Percentiles rank a stretch among this genome's conserved stretches.
Conservation (phyloP, 1,140 invertebrate species). For the Brachionus calyciflorus region DNA sequence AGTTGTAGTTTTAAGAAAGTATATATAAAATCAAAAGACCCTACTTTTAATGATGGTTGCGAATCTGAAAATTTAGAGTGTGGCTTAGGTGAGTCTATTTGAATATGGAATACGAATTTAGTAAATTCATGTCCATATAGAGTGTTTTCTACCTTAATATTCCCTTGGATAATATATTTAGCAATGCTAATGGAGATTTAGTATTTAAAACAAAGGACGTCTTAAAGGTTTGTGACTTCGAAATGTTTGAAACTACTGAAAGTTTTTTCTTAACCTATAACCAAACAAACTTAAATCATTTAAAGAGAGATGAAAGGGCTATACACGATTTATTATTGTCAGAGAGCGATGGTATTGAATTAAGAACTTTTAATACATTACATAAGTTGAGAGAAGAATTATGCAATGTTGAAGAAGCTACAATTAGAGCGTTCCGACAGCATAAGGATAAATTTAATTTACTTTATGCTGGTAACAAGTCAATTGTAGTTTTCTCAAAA, state of each 20-base stretch:
- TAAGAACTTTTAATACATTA: too few relatives aligned
- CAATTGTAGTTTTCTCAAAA: not conserved
- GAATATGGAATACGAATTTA: not conserved
- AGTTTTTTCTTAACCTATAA: not conserved
- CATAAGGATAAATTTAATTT: not conserved
- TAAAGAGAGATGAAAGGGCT: too few relatives aligned
- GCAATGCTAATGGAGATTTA: not conserved
- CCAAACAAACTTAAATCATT: not conserved
- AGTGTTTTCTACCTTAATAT: not conserved
- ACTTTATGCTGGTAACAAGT: not conserved
- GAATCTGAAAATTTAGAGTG: not conserved
- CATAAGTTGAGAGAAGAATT: not conserved
- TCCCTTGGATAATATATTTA: not conserved
- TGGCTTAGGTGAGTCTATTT: not conserved
- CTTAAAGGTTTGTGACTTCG: too few relatives aligned
- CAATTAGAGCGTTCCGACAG: not conserved
- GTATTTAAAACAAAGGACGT: not conserved
- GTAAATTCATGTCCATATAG: not conserved
- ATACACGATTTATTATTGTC: too few relatives aligned
- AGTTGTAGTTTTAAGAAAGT: not conserved
- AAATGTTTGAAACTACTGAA: constrained; percentile 1
- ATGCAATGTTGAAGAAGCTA: not conserved
- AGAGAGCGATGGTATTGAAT: too few relatives aligned
- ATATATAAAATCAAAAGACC: not conserved
- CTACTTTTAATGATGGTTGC: not conserved